A percentile compares a stretch with the other conserved stretches of the same genome.
phyloP scores from a whole-genome alignment of 2,113 vertebrate species.

The Ageneiosus marmoratus region DNA sequence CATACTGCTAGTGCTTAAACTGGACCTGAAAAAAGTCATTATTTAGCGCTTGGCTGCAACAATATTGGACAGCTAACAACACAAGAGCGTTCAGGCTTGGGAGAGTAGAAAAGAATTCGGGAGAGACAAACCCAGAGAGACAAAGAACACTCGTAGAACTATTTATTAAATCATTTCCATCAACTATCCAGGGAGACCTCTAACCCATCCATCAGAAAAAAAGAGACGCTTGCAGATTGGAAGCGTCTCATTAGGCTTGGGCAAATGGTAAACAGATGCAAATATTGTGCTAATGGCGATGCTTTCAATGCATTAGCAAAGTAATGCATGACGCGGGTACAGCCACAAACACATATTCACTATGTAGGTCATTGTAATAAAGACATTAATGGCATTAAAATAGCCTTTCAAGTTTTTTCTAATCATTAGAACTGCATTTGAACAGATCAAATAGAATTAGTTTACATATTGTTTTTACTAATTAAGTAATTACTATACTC shows the following conservation, averaged over 20 bases:
- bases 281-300: constrained; percentile 53
- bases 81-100: constrained; percentile 15
- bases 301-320: constrained; percentile 50
- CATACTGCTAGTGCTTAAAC: constrained; percentile 24
- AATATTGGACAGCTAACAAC: constrained; percentile 36
- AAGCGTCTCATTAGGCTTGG: constrained; percentile 46
- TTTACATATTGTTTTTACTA: too few species aligned
- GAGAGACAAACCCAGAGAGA: not conserved
- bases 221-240: constrained; percentile 18
- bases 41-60: constrained; percentile 22
- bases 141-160: constrained; percentile 34
- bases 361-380: constrained; percentile 8
- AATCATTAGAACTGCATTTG: not conserved
- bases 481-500: not conserved
- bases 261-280: constrained; percentile 51
- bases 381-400: constrained; percentile 20
- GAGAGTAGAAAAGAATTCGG: constrained; percentile 18
- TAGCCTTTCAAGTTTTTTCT: not conserved
- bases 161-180: constrained; percentile 43
- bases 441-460: not conserved
- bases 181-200: constrained; percentile 39
- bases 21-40: constrained; percentile 4
- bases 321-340: constrained; percentile 39
- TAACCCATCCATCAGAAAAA: constrained; percentile 47
- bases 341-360: constrained; percentile 11